A percentile compares a stretch with the other conserved stretches of the same genome.
These are phyloP conservation scores for Tetranychus truncatus DNA, from an alignment of 2,888 invertebrate species.

Conservation along the genomic window DNA sequence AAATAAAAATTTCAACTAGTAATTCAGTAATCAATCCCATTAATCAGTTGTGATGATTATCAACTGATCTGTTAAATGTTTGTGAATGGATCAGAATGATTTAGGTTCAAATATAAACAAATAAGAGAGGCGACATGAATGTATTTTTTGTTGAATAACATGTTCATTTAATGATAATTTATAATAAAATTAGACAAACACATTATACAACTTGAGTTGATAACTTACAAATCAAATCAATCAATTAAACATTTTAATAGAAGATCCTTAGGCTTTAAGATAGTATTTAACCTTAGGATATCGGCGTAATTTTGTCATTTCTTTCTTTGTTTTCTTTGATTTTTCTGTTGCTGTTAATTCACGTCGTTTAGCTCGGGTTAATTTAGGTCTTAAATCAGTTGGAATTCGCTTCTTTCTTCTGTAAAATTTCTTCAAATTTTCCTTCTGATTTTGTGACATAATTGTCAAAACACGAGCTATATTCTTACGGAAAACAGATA, in stretches of 20 bases:
- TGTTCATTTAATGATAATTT: background rate
- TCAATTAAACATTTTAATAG: background rate
- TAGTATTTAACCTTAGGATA: background rate
- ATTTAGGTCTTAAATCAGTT: constrained; percentile 52
- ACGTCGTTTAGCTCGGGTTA: constrained; percentile 85
- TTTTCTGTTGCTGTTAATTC: constrained; percentile 68
- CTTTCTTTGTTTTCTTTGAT: constrained; percentile 68
- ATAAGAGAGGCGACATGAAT: background rate
- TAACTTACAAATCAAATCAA: background rate
- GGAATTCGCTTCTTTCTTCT: constrained; percentile 73
- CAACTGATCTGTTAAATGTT: too few species aligned
- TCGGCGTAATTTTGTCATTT: constrained; percentile 32
- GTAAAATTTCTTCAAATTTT: constrained; percentile 82
- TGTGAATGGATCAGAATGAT: too few species aligned
- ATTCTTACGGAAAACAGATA: constrained; percentile 91
- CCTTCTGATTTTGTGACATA: constrained; percentile 95
- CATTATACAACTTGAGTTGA: background rate
- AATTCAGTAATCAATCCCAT: too few species aligned
- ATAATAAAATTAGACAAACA: background rate
- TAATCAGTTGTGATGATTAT: too few species aligned
- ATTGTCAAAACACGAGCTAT: constrained; percentile 96
- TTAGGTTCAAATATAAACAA: background rate
- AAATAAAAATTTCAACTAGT: too few species aligned
- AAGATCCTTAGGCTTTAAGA: constrained; percentile 51
- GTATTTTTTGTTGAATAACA: background rate